phyloP scores from a whole-genome alignment of 2,888 invertebrate species.

The Pristionchus mayeri region DNA sequence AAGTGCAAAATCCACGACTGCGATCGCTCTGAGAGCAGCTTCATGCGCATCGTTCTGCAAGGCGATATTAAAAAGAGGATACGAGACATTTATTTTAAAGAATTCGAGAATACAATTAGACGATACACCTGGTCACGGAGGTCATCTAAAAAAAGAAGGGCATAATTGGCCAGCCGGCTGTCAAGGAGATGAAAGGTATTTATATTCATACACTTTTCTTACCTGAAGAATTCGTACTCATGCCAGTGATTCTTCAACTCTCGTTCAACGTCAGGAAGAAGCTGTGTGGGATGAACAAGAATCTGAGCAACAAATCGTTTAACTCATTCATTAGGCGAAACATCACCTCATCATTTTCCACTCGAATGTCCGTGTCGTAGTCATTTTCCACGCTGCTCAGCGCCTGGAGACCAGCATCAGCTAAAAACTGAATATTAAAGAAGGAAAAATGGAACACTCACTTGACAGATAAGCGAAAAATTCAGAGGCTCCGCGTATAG shows the following conservation, averaged over 20 bases:
- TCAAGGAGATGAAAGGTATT: background rate
- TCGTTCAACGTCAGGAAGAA: constrained; percentile 37
- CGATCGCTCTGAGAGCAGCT: constrained; percentile 40
- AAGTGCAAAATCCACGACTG: constrained; percentile 35
- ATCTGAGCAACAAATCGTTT: background rate
- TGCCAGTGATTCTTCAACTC: constrained; percentile 48
- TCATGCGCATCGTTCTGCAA: constrained; percentile 45
- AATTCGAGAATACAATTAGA: background rate
- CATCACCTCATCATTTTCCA: constrained; percentile 37
- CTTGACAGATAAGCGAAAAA: constrained; percentile 26
- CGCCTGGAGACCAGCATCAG: constrained; percentile 33
- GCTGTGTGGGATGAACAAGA: constrained; percentile 37
- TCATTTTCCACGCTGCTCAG: constrained; percentile 20
- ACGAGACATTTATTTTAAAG: background rate
- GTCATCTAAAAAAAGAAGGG: background rate
- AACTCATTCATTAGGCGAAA: no score
- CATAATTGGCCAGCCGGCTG: background rate
- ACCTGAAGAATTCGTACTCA: constrained; percentile 48
- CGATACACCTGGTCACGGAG: constrained; percentile 11
- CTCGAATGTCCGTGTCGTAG: constrained; percentile 45
- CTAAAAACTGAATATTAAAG: background rate
- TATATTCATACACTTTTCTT: background rate
- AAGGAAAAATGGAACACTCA: background rate
- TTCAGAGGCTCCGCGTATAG: constrained; percentile 31
- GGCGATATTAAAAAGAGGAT: no score